Evolutionary conservation across 1,140 invertebrate genomes (phyloP).

Genomic region (Camponotus floridanus): DNA sequence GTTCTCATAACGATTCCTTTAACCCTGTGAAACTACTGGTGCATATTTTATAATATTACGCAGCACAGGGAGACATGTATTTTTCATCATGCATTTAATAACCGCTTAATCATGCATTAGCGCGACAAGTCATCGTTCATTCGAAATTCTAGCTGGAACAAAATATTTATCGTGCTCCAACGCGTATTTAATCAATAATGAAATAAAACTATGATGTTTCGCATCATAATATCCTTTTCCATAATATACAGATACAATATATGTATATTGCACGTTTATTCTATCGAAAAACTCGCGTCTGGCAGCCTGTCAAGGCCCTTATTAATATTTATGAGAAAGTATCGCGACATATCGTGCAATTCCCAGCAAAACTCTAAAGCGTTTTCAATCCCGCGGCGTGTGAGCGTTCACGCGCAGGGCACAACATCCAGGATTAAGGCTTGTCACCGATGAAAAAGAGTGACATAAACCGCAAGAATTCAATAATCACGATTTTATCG

Average conservation of each 20-base stretch:
- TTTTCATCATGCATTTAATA: slow-evolving; percentile 53
- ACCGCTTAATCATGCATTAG: slow-evolving; percentile 18
- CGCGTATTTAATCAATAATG: slow-evolving; percentile 36
- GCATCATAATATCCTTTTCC: slow-evolving; percentile 39
- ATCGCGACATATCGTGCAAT: slow-evolving; percentile 36
- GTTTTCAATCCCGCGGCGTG: slow-evolving; percentile 48
- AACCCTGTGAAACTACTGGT: slow-evolving; percentile 35
- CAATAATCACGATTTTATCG: slow-evolving; percentile 37
- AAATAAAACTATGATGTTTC: slow-evolving; percentile 40
- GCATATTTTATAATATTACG: slow-evolving; percentile 51
- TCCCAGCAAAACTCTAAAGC: slow-evolving; percentile 52
- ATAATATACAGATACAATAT: neutral
- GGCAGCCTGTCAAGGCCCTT: slow-evolving; percentile 51
- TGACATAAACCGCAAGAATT: slow-evolving; percentile 43
- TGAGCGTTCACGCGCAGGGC: neutral
- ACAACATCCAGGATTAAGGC: slow-evolving; percentile 24
- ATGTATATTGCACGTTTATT: slow-evolving; percentile 19
- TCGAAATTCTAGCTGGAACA: slow-evolving; percentile 16
- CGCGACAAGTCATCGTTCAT: slow-evolving; percentile 34
- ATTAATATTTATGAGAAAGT: slow-evolving; percentile 62
- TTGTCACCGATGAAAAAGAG: neutral
- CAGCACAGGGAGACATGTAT: neutral
- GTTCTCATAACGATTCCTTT: slow-evolving; percentile 43
- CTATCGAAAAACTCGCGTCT: slow-evolving; percentile 23
- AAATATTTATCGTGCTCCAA: slow-evolving; percentile 43